Evolutionary conservation across 2,888 invertebrate genomes (phyloP).

Genomic region (Drosophila lutescens): DNA sequence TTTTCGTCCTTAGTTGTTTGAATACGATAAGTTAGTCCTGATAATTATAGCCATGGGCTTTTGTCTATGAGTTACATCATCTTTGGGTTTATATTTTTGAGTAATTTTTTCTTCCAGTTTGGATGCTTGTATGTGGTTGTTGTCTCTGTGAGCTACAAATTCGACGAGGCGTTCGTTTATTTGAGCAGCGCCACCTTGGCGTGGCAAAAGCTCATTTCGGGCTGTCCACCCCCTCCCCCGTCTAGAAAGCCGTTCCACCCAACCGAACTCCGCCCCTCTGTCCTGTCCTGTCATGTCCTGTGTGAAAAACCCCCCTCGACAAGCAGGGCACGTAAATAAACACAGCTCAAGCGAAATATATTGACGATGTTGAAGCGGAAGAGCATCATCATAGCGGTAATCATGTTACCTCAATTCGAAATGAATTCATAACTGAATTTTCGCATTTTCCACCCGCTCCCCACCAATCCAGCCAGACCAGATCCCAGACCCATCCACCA

Average conservation of each 20-base stretch:
- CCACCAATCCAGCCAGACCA: neutral
- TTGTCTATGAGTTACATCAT: neutral
- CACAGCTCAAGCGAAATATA: conserved; percentile 76
- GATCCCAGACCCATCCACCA: neutral
- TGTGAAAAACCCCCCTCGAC: neutral
- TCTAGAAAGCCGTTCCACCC: neutral
- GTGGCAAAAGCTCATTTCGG: conserved; percentile 75
- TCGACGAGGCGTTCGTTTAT: conserved; percentile 74
- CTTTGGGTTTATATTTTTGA: too few species aligned
- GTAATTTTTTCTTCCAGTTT: neutral
- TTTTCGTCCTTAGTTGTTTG: too few species aligned
- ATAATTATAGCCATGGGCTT: too few species aligned
- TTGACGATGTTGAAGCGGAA: conserved; percentile 77
- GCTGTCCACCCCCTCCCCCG: conserved; percentile 8
- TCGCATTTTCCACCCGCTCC: conserved; percentile 70
- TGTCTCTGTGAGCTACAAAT: conserved; percentile 48
- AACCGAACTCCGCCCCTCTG: neutral
- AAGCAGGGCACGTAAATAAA: conserved; percentile 66
- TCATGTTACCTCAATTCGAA: conserved; percentile 84
- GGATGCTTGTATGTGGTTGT: conserved; percentile 17
- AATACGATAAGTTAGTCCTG: too few species aligned
- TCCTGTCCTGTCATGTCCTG: neutral
- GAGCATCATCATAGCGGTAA: conserved; percentile 82
- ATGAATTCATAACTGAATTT: conserved; percentile 84
- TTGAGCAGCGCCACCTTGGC: conserved; percentile 74